Conservation (phyloP, 2,888 invertebrate genomes). For the Chloroclystis v-ata region DNA sequence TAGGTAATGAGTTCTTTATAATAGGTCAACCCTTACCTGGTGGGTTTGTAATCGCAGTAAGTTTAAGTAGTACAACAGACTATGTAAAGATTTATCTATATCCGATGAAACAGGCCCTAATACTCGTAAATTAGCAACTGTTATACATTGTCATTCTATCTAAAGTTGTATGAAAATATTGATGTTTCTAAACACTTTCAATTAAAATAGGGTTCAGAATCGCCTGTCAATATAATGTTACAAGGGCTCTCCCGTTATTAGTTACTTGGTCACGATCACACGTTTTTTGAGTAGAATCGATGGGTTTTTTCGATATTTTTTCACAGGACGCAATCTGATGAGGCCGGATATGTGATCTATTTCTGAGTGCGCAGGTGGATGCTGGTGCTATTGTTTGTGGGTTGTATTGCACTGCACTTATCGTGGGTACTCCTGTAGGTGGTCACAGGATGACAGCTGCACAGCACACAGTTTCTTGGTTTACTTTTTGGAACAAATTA, state of each 20-base stretch:
- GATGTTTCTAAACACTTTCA: not conserved
- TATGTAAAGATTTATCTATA: no score
- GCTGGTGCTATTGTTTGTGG: conserved; percentile 11
- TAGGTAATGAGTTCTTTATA: no score
- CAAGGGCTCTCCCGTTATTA: not conserved
- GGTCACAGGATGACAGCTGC: not conserved
- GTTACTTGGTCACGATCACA: conserved; percentile 28
- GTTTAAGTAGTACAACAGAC: no score
- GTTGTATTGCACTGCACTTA: conserved; percentile 11
- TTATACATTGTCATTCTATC: no score
- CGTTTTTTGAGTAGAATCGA: conserved; percentile 25
- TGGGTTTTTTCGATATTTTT: not conserved
- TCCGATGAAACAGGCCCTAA: no score
- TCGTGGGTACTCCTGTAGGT: conserved; percentile 8
- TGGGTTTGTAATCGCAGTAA: no score
- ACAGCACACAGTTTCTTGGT: no score
- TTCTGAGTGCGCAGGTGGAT: conserved; percentile 31
- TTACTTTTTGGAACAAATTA: no score
- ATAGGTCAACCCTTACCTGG: no score
- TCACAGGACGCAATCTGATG: not conserved
- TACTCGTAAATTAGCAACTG: no score
- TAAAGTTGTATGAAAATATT: no score
- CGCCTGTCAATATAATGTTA: not conserved
- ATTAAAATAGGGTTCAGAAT: not conserved
- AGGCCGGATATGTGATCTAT: conserved; percentile 22